Evolutionary conservation across 2,888 invertebrate species (phyloP), one percentile per base, ranked within the genome.

Genomic region (Petrophora chlorosata): DNA sequence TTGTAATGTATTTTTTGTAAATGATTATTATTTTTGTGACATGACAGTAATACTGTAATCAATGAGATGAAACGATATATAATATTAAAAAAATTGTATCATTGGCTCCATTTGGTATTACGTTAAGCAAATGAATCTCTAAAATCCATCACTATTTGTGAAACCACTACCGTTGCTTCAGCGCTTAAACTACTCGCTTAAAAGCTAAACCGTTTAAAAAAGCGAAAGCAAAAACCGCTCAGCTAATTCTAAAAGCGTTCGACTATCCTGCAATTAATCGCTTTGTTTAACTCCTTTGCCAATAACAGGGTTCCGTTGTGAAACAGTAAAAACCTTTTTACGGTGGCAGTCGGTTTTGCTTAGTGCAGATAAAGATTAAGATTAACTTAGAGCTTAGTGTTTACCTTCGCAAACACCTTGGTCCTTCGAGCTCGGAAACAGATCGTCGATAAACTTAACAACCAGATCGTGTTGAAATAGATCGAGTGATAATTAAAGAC

Each of bases 221-320:
- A 65, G 62, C 49, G 17, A 38, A 38, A 15, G 30, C 10, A 13
- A 25, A 19, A 49, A 39, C 16, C 44, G 13, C 23, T 44, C 25
- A 14, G 35, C 25, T 36, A 53, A 44, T 49, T 35, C 36, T 35
- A 26, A 58, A 44, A 48, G 42, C 43, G 32, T 55, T 40, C 55
- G 43, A 44, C 52, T 62, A 68, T 69, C 62, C 61, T 63, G 67
- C 73, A 72, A 69, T 73, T 79, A 80, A 79, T 73, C 76, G 52
- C 55, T 65, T 59, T 35, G 56, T 56, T 61, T 73, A 79, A 80
- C 72, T 74, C 76, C 70, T 74, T 75, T 70, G 65, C 76, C 73
- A 75, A 78, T 80, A 77, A 73, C 70, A 59, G 58, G 56, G 65
- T 67, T 71, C 65, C 66, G 57, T 50, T 63, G 64, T 55, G 62